These are phyloP conservation scores for Leiothrix lutea DNA, from an alignment of 2,113 vertebrate genomes.

Conservation along the genomic window DNA sequence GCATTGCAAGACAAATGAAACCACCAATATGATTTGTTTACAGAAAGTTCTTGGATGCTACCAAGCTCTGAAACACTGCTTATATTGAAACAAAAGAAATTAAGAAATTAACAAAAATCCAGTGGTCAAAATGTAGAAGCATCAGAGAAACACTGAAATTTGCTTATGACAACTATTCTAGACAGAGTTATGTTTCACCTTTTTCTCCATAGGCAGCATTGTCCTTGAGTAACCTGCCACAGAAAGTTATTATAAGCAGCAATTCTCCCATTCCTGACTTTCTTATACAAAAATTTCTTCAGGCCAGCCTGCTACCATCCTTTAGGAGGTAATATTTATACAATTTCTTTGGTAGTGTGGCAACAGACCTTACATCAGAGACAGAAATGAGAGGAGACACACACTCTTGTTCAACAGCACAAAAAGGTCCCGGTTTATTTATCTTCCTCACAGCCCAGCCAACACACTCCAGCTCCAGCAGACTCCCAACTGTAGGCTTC, in stretches of 20 bases:
- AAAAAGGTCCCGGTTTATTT: background rate
- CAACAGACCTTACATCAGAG: background rate
- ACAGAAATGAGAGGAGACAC: background rate
- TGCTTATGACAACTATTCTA: background rate
- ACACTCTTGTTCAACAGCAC: background rate
- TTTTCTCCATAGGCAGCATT: background rate
- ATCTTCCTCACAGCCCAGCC: background rate
- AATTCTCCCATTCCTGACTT: background rate
- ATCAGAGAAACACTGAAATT: background rate
- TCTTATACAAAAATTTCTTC: background rate
- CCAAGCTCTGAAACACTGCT: background rate
- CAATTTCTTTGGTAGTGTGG: background rate
- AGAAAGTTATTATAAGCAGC: background rate
- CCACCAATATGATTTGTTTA: background rate
- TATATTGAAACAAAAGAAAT: background rate
- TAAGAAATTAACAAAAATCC: background rate
- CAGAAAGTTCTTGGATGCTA: background rate
- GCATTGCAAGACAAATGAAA: background rate
- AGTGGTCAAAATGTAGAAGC: background rate
- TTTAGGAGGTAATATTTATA: background rate
- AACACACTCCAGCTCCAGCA: background rate
- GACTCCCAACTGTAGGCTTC: background rate
- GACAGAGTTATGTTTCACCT: background rate
- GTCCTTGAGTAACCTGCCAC: background rate
- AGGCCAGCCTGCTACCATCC: background rate